Percentiles rank a stretch among this genome's conserved stretches.
Conservation (phyloP, 2,888 invertebrate species). For the Monopis laevigella region DNA sequence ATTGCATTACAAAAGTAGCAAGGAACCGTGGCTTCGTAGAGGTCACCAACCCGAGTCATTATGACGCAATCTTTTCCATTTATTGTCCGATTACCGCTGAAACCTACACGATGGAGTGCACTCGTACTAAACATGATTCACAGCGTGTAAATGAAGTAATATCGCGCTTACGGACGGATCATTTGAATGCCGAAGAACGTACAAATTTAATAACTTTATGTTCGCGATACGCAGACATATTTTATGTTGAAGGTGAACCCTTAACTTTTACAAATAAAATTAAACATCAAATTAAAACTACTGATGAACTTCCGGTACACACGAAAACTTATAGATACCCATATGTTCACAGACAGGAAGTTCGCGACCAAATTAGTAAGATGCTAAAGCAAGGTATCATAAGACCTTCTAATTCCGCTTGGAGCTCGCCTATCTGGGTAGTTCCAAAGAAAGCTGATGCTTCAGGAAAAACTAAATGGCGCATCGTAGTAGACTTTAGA, state of each 20-base stretch:
- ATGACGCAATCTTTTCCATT: too few relatives aligned
- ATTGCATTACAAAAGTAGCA: too few relatives aligned
- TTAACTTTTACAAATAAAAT: constrained; percentile 10
- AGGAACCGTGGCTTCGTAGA: too few relatives aligned
- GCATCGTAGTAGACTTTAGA: constrained; percentile 24
- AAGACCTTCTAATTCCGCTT: constrained; percentile 11
- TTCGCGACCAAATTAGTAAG: constrained; percentile 15
- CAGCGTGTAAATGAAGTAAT: not conserved
- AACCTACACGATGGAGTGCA: too few relatives aligned
- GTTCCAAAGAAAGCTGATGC: constrained; percentile 14
- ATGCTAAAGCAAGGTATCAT: constrained; percentile 14
- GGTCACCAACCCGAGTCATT: too few relatives aligned
- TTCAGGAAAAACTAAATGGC: constrained; percentile 20
- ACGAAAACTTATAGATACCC: not conserved
- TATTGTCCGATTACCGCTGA: too few relatives aligned
- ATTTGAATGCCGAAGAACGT: constrained; percentile 5
- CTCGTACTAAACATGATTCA: too few relatives aligned
- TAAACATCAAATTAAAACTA: too few relatives aligned
- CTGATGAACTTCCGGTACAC: not conserved
- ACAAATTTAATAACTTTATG: constrained; percentile 1
- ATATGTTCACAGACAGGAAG: not conserved
- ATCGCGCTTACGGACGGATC: constrained; percentile 1
- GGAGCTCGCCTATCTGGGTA: constrained; percentile 18
- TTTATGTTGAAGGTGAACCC: constrained; percentile 5
- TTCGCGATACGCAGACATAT: constrained; percentile 1